Evolutionary conservation across 1,140 invertebrate genomes (phyloP).

Genomic region (Saccostrea cuccullata): DNA sequence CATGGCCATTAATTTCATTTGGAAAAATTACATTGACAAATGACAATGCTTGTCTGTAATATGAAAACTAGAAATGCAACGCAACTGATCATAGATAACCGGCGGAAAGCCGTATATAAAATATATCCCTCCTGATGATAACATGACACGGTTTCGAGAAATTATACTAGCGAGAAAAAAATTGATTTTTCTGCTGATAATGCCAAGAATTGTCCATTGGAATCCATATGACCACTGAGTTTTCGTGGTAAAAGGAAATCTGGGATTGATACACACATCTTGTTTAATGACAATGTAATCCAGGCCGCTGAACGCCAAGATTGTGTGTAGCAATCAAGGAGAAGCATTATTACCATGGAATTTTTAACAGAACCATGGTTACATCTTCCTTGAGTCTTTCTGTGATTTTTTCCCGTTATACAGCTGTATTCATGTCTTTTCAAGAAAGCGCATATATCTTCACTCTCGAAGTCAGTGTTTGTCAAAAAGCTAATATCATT

Average conservation of each 20-base stretch:
- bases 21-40: background rate
- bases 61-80: background rate
- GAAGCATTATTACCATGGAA: background rate
- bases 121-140: background rate
- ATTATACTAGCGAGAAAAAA: background rate
- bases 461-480: background rate
- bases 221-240: slow-evolving; percentile 20
- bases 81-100: background rate
- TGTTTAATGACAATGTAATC: slow-evolving; percentile 26
- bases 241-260: slow-evolving; percentile 13
- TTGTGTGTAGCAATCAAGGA: background rate
- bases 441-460: slow-evolving; percentile 24
- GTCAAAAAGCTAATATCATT: slow-evolving; percentile 36
- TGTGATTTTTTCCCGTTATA: background rate
- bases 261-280: background rate
- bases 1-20: slow-evolving; percentile 6
- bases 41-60: background rate
- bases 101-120: background rate
- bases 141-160: slow-evolving; percentile 15
- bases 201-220: background rate
- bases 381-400: background rate
- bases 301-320: background rate
- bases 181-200: slow-evolving; percentile 16
- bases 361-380: background rate
- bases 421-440: background rate